Evolutionary conservation across 2,113 vertebrate species (phyloP).

Genomic region (Aplodontia rufa): DNA sequence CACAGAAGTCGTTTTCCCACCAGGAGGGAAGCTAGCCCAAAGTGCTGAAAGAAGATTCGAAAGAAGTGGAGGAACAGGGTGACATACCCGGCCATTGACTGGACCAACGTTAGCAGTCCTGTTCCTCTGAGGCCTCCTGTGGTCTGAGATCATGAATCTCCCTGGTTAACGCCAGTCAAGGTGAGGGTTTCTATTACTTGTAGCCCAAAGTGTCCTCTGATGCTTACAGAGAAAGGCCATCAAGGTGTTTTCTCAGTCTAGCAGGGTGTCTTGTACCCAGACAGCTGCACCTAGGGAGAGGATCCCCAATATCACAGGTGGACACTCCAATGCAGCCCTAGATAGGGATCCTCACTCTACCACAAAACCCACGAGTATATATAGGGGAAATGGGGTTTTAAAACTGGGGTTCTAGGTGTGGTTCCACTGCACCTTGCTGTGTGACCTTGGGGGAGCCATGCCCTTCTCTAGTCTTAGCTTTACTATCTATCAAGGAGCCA

Average conservation of each 20-base stretch:
- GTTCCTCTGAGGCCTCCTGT: neutral
- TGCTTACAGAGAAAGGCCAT: neutral
- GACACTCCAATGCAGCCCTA: neutral
- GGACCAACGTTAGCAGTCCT: neutral
- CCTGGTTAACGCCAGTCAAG: neutral
- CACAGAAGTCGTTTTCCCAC: neutral
- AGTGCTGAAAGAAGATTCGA: neutral
- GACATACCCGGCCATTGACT: neutral
- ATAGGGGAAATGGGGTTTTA: neutral
- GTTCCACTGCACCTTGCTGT: neutral
- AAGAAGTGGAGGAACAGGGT: neutral
- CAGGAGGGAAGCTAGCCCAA: neutral
- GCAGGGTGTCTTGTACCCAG: neutral
- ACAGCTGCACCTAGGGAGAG: neutral
- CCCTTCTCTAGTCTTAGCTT: neutral
- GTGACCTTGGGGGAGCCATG: neutral
- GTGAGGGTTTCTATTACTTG: neutral
- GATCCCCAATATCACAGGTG: neutral
- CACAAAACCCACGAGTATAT: neutral
- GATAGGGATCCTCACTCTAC: neutral
- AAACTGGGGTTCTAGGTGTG: neutral
- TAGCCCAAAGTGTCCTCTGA: neutral
- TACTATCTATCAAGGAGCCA: neutral
- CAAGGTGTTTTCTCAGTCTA: neutral
- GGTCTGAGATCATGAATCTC: neutral